phyloP scores from a whole-genome alignment of 2,797 vertebrate genomes.

The Labroides dimidiatus region DNA sequence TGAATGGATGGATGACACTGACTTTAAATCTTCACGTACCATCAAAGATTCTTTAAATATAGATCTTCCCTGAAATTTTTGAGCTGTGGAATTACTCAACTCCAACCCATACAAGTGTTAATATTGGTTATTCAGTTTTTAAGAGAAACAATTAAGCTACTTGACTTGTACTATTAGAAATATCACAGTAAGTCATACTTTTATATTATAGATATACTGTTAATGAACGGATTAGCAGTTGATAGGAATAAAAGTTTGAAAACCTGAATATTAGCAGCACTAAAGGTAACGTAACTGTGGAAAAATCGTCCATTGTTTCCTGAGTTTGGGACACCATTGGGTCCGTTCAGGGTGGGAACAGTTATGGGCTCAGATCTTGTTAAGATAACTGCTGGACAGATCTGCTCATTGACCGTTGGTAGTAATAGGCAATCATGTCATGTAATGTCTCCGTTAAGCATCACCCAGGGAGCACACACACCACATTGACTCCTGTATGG shows the following conservation, averaged over 20 bases:
- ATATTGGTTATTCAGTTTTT: too few relatives aligned
- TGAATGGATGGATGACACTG: too few relatives aligned
- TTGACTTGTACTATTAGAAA: too few relatives aligned
- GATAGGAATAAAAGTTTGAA: neutral
- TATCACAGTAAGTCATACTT: too few relatives aligned
- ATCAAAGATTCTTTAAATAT: too few relatives aligned
- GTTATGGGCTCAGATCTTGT: slow-evolving; percentile 59
- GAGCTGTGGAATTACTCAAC: too few relatives aligned
- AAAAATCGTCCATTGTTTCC: slow-evolving; percentile 36
- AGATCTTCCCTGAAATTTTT: too few relatives aligned
- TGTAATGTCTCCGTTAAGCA: slow-evolving; percentile 64
- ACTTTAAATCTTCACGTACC: too few relatives aligned
- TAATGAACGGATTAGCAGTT: too few relatives aligned
- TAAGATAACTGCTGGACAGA: slow-evolving; percentile 63
- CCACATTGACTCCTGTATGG: slow-evolving; percentile 33
- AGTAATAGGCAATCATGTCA: slow-evolving; percentile 71
- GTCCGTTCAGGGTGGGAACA: slow-evolving; percentile 43
- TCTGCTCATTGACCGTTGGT: slow-evolving; percentile 63
- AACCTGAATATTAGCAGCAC: slow-evolving; percentile 14
- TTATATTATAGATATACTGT: too few relatives aligned
- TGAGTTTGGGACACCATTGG: slow-evolving; percentile 38
- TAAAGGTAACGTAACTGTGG: slow-evolving; percentile 15
- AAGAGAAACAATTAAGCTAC: too few relatives aligned
- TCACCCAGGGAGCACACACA: slow-evolving; percentile 62
- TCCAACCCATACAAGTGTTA: too few relatives aligned